Base-by-base conservation (phyloP, 2,888 invertebrate species). In the Gastrophysa polygoni region DNA sequence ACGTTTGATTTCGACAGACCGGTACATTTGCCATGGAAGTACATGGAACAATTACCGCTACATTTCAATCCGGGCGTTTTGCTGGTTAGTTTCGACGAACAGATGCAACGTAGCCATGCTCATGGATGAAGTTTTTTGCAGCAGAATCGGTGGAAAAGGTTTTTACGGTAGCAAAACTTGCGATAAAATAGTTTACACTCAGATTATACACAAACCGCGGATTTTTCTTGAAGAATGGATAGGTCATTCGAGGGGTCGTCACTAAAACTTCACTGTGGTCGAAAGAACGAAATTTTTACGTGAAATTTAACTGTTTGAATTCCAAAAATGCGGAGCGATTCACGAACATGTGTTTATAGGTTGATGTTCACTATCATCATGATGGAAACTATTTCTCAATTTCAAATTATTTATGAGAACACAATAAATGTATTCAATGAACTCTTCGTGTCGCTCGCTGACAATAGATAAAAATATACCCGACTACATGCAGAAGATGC, bases 31-130 rank as follows among this genome's bases (percentile, higher is more conserved):
- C 43, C 43, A 43, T 44, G 44, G 14, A 44, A 8, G 8, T 43
- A 43, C 14, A 44, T 11, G 44, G 44, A 44, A 44, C 44, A 44
- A 14, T 43, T 14, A 44, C 14, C 44, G 44, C 44, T 17, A 44
- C 44, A 44, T 44, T 44, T 44, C 44, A 44, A 44, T 44, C n/a
- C 44, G 44, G 44, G 44, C 44, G 44, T 44, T 44, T 44, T 44
- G 8, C 44, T 44, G 2, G 44, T 44, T 44, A 44, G 10, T 44
- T 44, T 44, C 44, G 44, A 44, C 2, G 10, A 16, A n/a, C 10
- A 8, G 44, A 44, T 44, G 44, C 44, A 1, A 7, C 44, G n/a
- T 44, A 44, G 44, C 44, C 44, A 7, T 44, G 44, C 44, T 44
- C 44, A 44, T 44, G 44, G 10, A 44, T 44, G 44, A 17, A 44